Conservation (phyloP, 2,888 invertebrate genomes). For the Cephus sareptanus region DNA sequence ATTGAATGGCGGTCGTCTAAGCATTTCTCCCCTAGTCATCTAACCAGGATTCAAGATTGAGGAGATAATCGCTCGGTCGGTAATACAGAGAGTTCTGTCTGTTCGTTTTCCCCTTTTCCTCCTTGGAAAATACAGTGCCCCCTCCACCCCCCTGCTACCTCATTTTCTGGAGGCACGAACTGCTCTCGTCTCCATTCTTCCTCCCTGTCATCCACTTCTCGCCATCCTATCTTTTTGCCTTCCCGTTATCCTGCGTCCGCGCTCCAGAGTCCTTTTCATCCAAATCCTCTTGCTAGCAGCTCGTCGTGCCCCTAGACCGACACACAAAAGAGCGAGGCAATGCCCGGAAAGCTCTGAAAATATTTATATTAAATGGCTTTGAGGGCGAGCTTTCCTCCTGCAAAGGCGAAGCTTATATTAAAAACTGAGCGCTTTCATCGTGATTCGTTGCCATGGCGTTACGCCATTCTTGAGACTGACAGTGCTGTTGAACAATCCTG, state of each 20-base stretch:
- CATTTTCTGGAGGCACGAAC: background rate
- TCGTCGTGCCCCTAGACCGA: too few species aligned
- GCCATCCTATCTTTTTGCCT: too few species aligned
- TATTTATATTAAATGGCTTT: constrained; percentile 31
- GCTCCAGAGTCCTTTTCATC: too few species aligned
- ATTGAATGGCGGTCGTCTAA: constrained; percentile 53
- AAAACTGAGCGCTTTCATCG: constrained; percentile 18
- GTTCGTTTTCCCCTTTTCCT: too few species aligned
- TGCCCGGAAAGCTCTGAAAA: constrained; percentile 24
- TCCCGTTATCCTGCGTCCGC: too few species aligned
- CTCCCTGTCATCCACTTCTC: too few species aligned
- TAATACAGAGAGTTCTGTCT: constrained; percentile 29
- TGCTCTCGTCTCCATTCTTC: too few species aligned
- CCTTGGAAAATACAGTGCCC: too few species aligned
- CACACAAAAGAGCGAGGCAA: constrained; percentile 20
- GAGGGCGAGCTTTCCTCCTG: constrained; percentile 9
- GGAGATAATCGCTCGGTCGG: constrained; percentile 49
- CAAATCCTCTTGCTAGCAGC: too few species aligned
- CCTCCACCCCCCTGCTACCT: background rate
- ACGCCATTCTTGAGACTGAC: too few species aligned
- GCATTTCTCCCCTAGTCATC: constrained; percentile 35
- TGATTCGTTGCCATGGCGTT: too few species aligned
- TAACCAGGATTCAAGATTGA: constrained; percentile 41
- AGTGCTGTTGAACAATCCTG: too few species aligned
- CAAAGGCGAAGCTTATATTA: constrained; percentile 22